Conservation (phyloP, 2,888 invertebrate species). For the Apodemia hepburni region DNA sequence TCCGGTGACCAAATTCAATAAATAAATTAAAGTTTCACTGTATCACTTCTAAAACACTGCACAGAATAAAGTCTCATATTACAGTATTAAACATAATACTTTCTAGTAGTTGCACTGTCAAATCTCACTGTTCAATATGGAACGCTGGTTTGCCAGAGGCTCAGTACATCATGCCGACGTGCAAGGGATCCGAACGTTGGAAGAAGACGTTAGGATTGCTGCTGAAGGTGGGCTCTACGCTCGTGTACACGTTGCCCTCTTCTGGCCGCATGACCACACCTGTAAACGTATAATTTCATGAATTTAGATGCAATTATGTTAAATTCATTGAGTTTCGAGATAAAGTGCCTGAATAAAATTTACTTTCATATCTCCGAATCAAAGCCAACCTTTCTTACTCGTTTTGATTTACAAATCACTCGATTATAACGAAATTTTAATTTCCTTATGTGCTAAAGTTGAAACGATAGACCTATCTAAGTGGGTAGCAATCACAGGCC, state of each 20-base stretch:
- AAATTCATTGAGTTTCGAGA: not conserved
- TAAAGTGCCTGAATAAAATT: not conserved
- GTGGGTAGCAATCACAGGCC: no score
- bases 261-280: slow-evolving; percentile 90
- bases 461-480: no score
- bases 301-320: slow-evolving; percentile 18
- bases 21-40: not conserved
- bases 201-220: slow-evolving; percentile 95
- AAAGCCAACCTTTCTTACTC: no score
- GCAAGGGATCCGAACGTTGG: slow-evolving; percentile 89
- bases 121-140: slow-evolving; percentile 68
- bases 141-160: slow-evolving; percentile 74
- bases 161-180: slow-evolving; percentile 96
- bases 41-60: not conserved
- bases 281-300: slow-evolving; percentile 45
- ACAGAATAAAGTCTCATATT: not conserved
- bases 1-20: not conserved
- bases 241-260: slow-evolving; percentile 92
- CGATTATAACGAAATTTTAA: no score
- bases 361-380: not conserved
- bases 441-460: no score
- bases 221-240: slow-evolving; percentile 91
- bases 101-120: slow-evolving; percentile 58
- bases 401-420: no score
- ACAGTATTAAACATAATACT: slow-evolving; percentile 31